Percentiles rank a stretch among this genome's conserved stretches.
Evolutionary conservation across 2,113 vertebrate genomes (phyloP).

Genomic region (Accipiter virgatus): DNA sequence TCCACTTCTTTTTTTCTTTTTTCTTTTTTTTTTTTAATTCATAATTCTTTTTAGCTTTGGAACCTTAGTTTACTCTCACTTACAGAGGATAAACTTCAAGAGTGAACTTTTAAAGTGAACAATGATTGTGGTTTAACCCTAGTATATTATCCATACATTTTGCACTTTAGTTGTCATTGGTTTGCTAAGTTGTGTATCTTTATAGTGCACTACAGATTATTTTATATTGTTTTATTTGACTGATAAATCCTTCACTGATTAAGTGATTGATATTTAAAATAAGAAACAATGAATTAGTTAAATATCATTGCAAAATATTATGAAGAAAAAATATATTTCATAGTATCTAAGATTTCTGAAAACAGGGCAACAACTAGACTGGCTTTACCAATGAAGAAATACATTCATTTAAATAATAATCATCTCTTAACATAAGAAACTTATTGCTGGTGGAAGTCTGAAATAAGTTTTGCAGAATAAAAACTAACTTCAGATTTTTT

Average conservation of each 20-base stretch:
- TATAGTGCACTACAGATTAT: neutral
- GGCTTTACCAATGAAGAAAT: neutral
- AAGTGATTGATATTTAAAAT: neutral
- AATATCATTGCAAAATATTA: neutral
- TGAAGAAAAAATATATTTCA: neutral
- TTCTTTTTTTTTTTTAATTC: neutral
- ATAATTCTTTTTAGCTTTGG: neutral
- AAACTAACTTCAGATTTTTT: neutral
- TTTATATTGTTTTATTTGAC: neutral
- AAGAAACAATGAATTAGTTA: neutral
- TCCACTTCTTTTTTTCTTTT: rapidly evolving
- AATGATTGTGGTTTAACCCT: neutral
- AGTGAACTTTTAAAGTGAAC: neutral
- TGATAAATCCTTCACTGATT: neutral
- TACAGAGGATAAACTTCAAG: neutral
- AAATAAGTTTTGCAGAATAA: neutral
- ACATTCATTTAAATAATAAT: neutral
- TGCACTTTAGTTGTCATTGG: neutral
- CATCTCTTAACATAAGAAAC: neutral
- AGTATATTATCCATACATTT: neutral
- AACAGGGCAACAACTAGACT: neutral
- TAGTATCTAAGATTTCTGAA: neutral
- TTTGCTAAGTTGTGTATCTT: neutral
- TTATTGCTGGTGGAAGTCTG: neutral
- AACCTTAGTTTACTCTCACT: neutral